Evolutionary conservation across 2,888 invertebrate genomes (phyloP), one percentile per base, ranked within the genome.

Genomic region (Brachypterus glaber): DNA sequence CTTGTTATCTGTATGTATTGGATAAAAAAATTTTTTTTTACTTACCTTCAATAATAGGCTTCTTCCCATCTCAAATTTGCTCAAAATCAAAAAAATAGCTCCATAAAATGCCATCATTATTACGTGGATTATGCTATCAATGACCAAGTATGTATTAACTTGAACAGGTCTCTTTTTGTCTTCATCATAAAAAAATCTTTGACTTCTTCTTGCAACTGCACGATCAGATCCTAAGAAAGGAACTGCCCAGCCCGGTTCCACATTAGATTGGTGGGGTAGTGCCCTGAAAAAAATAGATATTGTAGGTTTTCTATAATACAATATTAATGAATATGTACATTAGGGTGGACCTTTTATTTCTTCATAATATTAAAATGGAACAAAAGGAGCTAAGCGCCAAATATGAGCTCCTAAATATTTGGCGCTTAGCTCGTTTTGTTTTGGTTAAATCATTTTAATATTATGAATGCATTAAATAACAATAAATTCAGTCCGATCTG

Each of bases 181-280:
- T 1, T 68, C 62, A 27, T 82, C 77, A 58, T 76, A 80, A 13
- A 88, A 72, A 57, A 73, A 75, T 34, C 85, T 73, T 62, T 95
- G 92, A 0, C 89, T 79, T 31, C 95, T 74, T 58, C 75, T 67
- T n/a, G 84, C 77, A 1, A 95, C 79, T 2, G 91, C 79, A 41
- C 77, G 73, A 68, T 95, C 95, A 5, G 88, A 70, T 17, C 90
- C 89, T 1, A 77, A 76, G 67, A 95, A 93, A 1, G 88, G 55
- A 12, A 58, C 11, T 2, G 44, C 47, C 58, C 58, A 59, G 16
- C 57, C 58, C 7, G 48, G 37, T 3, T 47, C 45, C 9, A 48
- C 29, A n/a, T 46, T 39, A 5, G 46, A 35, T 26, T 49, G 49
- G 34, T 53, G 54, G 9, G 54, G 54, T 7, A 46, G 13, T n/a